Evolutionary conservation across 2,888 invertebrate species (phyloP).

Genomic region (Caenorhabditis zanzibari): DNA sequence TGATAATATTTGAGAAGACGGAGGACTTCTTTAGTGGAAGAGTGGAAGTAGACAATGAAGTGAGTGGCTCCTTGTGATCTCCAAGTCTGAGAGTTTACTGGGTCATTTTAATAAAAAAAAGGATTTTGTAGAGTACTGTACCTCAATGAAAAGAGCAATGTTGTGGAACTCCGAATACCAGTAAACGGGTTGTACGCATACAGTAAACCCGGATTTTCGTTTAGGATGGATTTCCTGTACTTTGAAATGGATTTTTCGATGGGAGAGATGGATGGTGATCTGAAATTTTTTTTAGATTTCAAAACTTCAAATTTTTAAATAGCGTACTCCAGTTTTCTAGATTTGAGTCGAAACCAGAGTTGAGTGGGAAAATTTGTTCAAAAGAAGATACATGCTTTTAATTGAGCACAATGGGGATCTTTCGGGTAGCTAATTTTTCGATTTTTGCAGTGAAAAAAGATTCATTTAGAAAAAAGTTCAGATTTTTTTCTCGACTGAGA

Average conservation of each 20-base stretch:
- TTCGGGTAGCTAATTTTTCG: too few species aligned
- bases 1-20: slow-evolving; percentile 66
- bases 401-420: too few species aligned
- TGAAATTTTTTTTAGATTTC: background rate
- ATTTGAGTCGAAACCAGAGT: too few species aligned
- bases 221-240: slow-evolving; percentile 7
- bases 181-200: slow-evolving; percentile 75
- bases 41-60: slow-evolving; percentile 73
- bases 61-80: slow-evolving; percentile 66
- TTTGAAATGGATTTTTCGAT: slow-evolving; percentile 3
- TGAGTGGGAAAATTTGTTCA: too few species aligned
- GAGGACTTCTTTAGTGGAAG: slow-evolving; percentile 59
- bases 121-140: too few species aligned
- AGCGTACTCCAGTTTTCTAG: too few species aligned
- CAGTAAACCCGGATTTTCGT: slow-evolving; percentile 56
- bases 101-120: too few species aligned
- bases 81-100: slow-evolving; percentile 67
- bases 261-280: slow-evolving; percentile 18
- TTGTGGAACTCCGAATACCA: slow-evolving; percentile 73
- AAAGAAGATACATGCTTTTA: too few species aligned
- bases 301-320: too few species aligned
- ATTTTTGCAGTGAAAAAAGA: too few species aligned
- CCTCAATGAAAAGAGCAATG: slow-evolving; percentile 70
- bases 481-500: too few species aligned
- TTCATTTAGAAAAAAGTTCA: too few species aligned